Evolutionary conservation across 2,888 invertebrate genomes (phyloP).

Genomic region (Phortica okadai): DNA sequence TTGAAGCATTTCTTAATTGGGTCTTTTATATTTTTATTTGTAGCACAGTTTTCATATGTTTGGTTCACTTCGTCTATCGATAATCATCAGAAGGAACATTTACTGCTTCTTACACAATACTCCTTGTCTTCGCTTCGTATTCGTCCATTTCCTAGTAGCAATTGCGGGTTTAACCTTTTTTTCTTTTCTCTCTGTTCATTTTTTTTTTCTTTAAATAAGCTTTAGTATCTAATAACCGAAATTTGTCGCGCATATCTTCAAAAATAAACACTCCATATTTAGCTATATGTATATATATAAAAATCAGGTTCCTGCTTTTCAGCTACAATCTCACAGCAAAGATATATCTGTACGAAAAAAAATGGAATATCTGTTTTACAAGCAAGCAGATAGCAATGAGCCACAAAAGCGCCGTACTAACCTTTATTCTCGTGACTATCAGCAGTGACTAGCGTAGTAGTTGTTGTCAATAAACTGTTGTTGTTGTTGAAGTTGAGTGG

Average conservation of each 20-base stretch:
- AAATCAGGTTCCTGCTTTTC: conserved; percentile 47
- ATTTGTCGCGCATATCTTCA: conserved; percentile 58
- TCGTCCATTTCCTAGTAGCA: conserved; percentile 48
- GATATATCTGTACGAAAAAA: conserved; percentile 67
- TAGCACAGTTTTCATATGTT: conserved; percentile 55
- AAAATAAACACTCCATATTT: conserved; percentile 68
- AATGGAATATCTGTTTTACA: not conserved
- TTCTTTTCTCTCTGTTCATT: conserved; percentile 44
- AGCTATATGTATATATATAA: conserved; percentile 66
- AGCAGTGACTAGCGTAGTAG: conserved; percentile 77
- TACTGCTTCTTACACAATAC: conserved; percentile 13
- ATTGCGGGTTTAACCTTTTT: conserved; percentile 31
- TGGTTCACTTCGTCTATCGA: conserved; percentile 34
- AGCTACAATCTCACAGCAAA: conserved; percentile 74
- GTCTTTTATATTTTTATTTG: conserved; percentile 48
- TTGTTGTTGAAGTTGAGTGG: conserved; percentile 73
- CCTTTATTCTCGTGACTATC: conserved; percentile 77
- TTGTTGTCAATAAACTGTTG: conserved; percentile 75
- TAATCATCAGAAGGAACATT: conserved; percentile 27
- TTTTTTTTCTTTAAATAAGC: conserved; percentile 52
- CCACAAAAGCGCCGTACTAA: conserved; percentile 40
- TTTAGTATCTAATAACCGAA: conserved; percentile 71
- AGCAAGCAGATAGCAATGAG: not conserved
- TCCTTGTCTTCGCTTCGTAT: conserved; percentile 35
- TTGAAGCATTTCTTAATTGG: conserved; percentile 43